Conservation (phyloP, 53 echinoderm and acorn worm genomes). For the Apostichopus leukothele region DNA sequence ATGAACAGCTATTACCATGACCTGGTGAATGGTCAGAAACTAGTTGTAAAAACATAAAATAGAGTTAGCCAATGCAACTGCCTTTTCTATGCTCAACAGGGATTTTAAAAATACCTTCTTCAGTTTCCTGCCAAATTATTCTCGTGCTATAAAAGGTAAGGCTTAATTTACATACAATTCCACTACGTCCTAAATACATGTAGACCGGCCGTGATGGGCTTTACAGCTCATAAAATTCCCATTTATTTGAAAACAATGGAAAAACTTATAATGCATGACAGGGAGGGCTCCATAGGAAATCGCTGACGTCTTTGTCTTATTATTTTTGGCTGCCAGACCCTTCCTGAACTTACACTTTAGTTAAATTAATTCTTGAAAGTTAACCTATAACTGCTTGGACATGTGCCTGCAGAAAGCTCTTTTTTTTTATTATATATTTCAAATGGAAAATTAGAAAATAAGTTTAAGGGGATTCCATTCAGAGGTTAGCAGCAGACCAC, state of each 20-base stretch:
- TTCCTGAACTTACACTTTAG: background rate
- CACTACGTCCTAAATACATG: background rate
- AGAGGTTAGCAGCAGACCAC: too few relatives aligned
- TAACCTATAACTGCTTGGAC: too few relatives aligned
- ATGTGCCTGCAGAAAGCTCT: too few relatives aligned
- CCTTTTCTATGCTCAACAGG: background rate
- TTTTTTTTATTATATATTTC: too few relatives aligned
- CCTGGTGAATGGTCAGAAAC: background rate
- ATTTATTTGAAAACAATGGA: background rate
- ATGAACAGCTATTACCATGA: background rate
- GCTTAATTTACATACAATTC: background rate
- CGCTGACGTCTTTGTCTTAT: background rate
- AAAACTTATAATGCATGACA: background rate
- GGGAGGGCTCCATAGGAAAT: background rate
- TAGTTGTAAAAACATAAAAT: background rate
- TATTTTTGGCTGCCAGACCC: conserved; percentile 10
- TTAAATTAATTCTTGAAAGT: too few relatives aligned
- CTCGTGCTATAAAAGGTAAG: background rate
- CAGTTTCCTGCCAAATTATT: background rate
- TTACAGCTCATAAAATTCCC: background rate
- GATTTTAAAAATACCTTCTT: background rate
- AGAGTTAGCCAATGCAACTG: background rate
- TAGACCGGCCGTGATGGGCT: background rate
- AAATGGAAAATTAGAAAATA: too few relatives aligned
- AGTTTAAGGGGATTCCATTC: too few relatives aligned